Percentiles rank a stretch among this genome's conserved stretches.
These are phyloP conservation scores for Elachura formosa DNA, from an alignment of 2,113 vertebrate species.

Conservation along the genomic window DNA sequence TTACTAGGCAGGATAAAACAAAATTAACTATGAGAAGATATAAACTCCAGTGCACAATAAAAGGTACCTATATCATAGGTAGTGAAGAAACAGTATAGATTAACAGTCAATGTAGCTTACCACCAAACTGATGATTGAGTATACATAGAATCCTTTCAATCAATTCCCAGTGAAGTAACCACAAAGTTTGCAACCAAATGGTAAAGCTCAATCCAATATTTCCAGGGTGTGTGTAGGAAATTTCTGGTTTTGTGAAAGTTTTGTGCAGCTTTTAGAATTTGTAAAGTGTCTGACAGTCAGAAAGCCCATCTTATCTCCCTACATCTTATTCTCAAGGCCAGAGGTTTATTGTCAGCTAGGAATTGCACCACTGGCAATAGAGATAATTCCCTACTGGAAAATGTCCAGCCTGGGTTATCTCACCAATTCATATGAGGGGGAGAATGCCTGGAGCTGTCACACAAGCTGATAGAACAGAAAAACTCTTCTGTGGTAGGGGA, in stretches of 20 bases:
- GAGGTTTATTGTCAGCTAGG: background rate
- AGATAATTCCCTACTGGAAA: background rate
- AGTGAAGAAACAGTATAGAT: background rate
- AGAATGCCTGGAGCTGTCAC: background rate
- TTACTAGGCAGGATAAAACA: background rate
- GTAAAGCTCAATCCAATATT: fast-evolving
- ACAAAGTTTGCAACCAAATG: background rate
- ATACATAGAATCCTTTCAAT: background rate
- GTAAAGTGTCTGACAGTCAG: background rate
- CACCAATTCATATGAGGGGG: background rate
- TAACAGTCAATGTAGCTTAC: background rate
- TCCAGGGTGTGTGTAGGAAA: background rate
- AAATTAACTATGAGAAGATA: background rate
- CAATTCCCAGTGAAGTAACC: background rate
- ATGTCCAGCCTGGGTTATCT: background rate
- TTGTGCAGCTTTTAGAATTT: background rate
- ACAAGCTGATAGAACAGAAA: background rate
- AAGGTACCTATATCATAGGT: background rate
- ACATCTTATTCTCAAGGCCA: background rate
- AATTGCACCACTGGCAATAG: background rate
- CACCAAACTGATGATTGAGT: background rate
- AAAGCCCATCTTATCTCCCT: background rate
- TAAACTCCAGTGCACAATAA: background rate
- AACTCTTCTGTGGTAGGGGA: background rate
- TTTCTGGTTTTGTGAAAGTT: background rate